These are phyloP conservation scores for Megalops cyprinoides DNA, from an alignment of 2,797 vertebrate genomes.

Conservation along the genomic window DNA sequence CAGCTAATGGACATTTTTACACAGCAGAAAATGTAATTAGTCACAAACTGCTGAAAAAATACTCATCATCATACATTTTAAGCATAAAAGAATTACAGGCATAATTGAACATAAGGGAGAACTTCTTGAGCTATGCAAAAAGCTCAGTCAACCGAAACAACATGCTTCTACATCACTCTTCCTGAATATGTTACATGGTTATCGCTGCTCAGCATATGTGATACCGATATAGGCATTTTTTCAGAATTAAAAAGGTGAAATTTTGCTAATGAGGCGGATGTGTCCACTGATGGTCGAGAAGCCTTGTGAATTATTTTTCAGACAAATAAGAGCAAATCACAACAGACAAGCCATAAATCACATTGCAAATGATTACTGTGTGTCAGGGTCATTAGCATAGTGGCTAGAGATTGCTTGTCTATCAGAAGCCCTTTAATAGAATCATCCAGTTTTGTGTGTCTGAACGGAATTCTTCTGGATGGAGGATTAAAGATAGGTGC, in stretches of 20 bases:
- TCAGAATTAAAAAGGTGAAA: background rate
- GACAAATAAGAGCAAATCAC: too few species aligned
- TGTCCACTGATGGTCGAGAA: background rate
- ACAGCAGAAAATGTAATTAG: slow-evolving; percentile 18
- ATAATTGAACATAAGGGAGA: background rate
- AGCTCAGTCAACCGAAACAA: slow-evolving; percentile 2
- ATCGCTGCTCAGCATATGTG: background rate
- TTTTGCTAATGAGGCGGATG: background rate
- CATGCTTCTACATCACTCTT: background rate
- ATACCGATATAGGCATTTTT: background rate
- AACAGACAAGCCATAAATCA: too few species aligned
- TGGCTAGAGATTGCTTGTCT: too few species aligned
- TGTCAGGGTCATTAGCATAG: background rate
- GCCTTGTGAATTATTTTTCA: background rate
- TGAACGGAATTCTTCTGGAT: too few species aligned
- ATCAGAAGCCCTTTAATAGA: too few species aligned
- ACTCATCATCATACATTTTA: slow-evolving; percentile 16
- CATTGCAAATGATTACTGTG: too few species aligned
- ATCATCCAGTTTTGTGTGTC: too few species aligned
- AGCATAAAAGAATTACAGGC: slow-evolving; percentile 12
- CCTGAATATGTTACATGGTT: background rate
- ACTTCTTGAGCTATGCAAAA: slow-evolving; percentile 13
- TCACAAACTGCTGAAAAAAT: slow-evolving; percentile 1
- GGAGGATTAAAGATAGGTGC: too few species aligned
- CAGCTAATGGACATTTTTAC: slow-evolving; percentile 3